Conservation (phyloP, 2,888 invertebrate species). For the Argyra leucocephala region DNA sequence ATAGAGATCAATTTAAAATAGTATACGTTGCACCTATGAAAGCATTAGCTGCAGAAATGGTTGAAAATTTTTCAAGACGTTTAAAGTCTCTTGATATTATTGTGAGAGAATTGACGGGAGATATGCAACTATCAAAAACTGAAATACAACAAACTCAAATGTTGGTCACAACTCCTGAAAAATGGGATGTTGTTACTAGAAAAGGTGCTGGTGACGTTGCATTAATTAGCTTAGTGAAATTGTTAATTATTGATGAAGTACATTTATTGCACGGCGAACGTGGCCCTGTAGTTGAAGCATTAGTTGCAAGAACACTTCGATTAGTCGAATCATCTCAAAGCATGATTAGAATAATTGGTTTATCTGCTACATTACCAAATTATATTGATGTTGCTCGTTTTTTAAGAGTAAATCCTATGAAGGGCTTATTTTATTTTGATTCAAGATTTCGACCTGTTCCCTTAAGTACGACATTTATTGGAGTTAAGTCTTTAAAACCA, state of each 20-base stretch:
- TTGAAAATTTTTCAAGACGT: constrained; percentile 78
- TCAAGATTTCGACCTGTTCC: constrained; percentile 92
- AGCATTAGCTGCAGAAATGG: constrained; percentile 97
- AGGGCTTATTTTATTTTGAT: constrained; percentile 90
- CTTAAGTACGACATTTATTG: constrained; percentile 81
- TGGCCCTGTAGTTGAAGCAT: constrained; percentile 93
- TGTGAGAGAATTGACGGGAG: constrained; percentile 92
- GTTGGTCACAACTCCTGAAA: constrained; percentile 97
- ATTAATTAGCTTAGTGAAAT: constrained; percentile 77
- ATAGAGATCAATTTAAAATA: constrained; percentile 91
- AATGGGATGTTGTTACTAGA: constrained; percentile 98
- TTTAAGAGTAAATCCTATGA: constrained; percentile 82
- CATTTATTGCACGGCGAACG: constrained; percentile 93
- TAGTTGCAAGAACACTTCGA: constrained; percentile 89
- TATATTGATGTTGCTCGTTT: constrained; percentile 94
- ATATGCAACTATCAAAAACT: constrained; percentile 90
- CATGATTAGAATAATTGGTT: constrained; percentile 93
- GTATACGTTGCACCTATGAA: constrained; percentile 99
- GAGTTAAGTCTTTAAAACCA: constrained; percentile 60
- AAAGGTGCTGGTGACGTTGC: constrained; percentile 87
- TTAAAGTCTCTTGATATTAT: constrained; percentile 65
- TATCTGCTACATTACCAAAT: constrained; percentile 96
- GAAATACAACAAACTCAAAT: constrained; percentile 95
- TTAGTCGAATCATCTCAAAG: constrained; percentile 84
- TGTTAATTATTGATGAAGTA: constrained; percentile 94